Evolutionary conservation across 2,888 invertebrate species (phyloP).

Genomic region (Andrena flavipes): DNA sequence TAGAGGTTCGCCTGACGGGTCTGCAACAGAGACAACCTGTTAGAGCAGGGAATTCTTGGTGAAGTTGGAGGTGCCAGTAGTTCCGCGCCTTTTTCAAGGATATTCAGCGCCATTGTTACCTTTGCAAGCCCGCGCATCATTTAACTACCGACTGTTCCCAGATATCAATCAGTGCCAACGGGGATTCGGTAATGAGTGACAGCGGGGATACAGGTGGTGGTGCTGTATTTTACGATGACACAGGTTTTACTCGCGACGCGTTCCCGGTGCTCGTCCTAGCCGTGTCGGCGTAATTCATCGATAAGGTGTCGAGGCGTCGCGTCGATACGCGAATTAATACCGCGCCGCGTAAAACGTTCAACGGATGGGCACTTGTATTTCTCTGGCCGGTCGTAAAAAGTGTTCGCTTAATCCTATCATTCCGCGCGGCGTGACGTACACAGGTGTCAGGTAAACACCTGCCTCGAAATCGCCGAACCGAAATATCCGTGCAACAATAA

Average conservation of each 20-base stretch:
- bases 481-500: constrained; percentile 22
- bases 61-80: not conserved
- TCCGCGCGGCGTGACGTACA: constrained; percentile 25
- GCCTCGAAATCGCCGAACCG: constrained; percentile 32
- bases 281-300: constrained; percentile 17
- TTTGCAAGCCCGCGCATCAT: not conserved
- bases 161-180: constrained; percentile 25
- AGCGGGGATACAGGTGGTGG: constrained; percentile 9
- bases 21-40: not conserved
- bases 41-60: not conserved
- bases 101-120: not conserved
- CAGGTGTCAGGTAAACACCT: constrained; percentile 66
- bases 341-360: constrained; percentile 45
- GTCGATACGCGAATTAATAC: constrained; percentile 51
- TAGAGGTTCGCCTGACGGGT: not conserved
- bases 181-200: constrained; percentile 30
- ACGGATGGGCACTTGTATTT: constrained; percentile 42
- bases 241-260: not conserved
- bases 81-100: no score
- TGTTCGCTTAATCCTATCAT: constrained; percentile 55
- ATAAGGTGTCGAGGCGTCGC: constrained; percentile 17
- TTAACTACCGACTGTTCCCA: not conserved
- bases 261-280: constrained; percentile 29
- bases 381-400: constrained; percentile 49
- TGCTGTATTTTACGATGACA: constrained; percentile 11